A percentile compares a stretch with the other conserved stretches of the same genome.
Conservation (phyloP, 2,113 vertebrate species). For the Protobothrops mucrosquamatus region DNA sequence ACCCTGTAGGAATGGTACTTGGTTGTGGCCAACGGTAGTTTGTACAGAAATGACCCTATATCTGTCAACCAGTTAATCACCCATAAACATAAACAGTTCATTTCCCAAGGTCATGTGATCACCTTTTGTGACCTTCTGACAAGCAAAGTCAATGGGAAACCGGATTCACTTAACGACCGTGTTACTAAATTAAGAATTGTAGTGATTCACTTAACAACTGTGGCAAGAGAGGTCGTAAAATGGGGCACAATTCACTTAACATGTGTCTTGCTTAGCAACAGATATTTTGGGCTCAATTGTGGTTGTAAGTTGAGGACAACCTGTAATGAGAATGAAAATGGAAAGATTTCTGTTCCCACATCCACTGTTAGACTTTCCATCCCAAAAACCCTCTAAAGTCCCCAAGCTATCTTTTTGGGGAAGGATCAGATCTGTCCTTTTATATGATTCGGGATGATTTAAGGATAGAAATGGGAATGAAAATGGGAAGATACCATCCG, state of each 20-base stretch:
- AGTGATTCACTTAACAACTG: too few species aligned
- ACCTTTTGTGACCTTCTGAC: not conserved
- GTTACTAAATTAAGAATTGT: too few species aligned
- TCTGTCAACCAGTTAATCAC: not conserved
- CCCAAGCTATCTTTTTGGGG: not conserved
- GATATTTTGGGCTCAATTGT: not conserved
- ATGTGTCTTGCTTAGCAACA: not conserved
- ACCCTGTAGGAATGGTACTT: not conserved
- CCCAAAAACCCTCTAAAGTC: not conserved
- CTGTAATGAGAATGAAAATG: not conserved
- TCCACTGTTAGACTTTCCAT: not conserved
- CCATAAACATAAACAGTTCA: slow-evolving; percentile 10
- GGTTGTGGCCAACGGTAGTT: not conserved
- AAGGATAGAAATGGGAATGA: not conserved
- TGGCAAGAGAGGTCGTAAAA: too few species aligned
- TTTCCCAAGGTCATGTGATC: not conserved
- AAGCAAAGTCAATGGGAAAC: not conserved
- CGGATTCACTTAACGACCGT: not conserved
- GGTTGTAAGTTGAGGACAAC: not conserved
- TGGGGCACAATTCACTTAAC: not conserved
- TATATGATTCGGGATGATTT: not conserved
- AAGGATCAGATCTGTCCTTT: not conserved
- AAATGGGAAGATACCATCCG: not conserved
- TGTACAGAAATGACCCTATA: not conserved
- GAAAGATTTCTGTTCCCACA: not conserved